Evolutionary conservation across 2,888 invertebrate genomes (phyloP), one percentile per base, ranked within the genome.

Genomic region (Conus canariensis): DNA sequence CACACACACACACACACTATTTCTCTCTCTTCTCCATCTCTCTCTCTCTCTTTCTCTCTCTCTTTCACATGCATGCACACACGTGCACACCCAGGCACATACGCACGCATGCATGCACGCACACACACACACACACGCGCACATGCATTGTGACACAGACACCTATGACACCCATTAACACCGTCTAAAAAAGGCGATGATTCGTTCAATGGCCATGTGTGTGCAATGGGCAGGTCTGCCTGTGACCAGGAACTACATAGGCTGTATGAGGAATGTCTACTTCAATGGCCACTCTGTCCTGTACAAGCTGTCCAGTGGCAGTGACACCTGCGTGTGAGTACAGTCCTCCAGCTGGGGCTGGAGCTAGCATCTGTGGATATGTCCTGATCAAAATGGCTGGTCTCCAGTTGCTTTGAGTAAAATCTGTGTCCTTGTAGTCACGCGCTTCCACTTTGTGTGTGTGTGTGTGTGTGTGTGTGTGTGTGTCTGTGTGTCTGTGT

Each of bases 211-310:
- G n/a, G 5, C 7, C n/a, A 10, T 74, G n/a, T 22, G 70, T 80
- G 14, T 80, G 30, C 10, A 30, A 30, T 30, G 8, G 30, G 56
- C 94, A 97, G 97, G 98, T 88, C 97, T 98, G 93, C 97, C 97
- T 94, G 98, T 98, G 90, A 97, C 98, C 94, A 98, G 98, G 96
- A 98, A 98, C 96, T 98, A 98, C 95, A 98, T 98, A 93, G 98
- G 99, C 59, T 98, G 98, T 93, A 96, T 99, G 74, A 98, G 98
- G 95, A 98, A 98, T 96, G 98, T 99, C 86, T 99, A 98, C 96
- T 98, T 98, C 96, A 99, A 99, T 96, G 98, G 98, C 95, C 98
- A 98, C 67, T 98, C 98, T 0, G 98, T 99, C 93, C 97, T 99
- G 92, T 98, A 98, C 95, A 98, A 98, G 95, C 96, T 99, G 82